phyloP scores from a whole-genome alignment of 2,888 invertebrate species.

The Abrostola triplasia region DNA sequence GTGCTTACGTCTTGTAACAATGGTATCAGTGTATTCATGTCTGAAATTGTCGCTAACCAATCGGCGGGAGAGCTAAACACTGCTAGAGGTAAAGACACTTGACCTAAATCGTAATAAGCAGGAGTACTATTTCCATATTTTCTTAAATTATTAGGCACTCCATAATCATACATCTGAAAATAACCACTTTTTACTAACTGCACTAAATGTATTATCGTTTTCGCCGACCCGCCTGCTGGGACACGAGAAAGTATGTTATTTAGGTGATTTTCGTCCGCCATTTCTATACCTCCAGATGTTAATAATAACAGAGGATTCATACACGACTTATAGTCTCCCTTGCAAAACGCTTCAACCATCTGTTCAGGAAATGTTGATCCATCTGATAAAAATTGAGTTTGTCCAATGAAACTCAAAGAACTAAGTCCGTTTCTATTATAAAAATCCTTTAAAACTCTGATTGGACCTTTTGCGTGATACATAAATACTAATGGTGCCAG shows the following conservation, averaged over 20 bases:
- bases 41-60: conserved; percentile 60
- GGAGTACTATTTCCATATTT: conserved; percentile 54
- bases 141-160: conserved; percentile 43
- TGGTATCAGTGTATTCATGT: conserved; percentile 54
- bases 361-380: conserved; percentile 46
- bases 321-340: conserved; percentile 54
- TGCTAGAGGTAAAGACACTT: conserved; percentile 59
- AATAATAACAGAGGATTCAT: conserved; percentile 61
- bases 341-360: conserved; percentile 61
- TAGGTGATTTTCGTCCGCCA: conserved; percentile 36
- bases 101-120: conserved; percentile 57
- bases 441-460: conserved; percentile 59
- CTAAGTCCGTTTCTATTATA: conserved; percentile 44
- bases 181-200: conserved; percentile 65
- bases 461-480: conserved; percentile 64
- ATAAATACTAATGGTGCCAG: conserved; percentile 70
- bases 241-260: conserved; percentile 47
- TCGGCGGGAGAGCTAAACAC: conserved; percentile 66
- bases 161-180: conserved; percentile 66
- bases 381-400: conserved; percentile 53
- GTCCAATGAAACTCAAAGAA: conserved; percentile 54
- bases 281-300: conserved; percentile 58
- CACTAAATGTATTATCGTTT: conserved; percentile 67
- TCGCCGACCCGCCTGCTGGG: conserved; percentile 64
- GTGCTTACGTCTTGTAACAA: conserved; percentile 53